These are phyloP conservation scores for Disparrhopalites patrizii DNA, from an alignment of 2,888 invertebrate species.

Conservation along the genomic window DNA sequence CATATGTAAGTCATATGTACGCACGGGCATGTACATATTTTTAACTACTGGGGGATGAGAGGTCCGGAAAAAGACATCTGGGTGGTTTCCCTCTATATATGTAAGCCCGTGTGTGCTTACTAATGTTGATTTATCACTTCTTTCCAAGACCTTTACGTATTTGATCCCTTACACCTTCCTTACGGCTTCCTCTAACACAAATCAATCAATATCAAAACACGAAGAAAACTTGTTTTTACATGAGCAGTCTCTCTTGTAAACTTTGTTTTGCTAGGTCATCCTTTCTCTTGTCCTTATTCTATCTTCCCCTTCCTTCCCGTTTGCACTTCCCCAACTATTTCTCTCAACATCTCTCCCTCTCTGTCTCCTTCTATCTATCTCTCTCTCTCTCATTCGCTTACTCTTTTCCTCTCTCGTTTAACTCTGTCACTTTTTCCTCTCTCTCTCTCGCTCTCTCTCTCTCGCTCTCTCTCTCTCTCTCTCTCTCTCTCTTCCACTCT, in stretches of 20 bases:
- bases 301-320: background rate
- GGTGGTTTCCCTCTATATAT: conserved; percentile 26
- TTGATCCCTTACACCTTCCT: conserved; percentile 33
- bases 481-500: too few species aligned
- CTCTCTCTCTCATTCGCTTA: background rate
- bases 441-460: background rate
- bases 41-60: too few species aligned
- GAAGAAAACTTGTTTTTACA: conserved; percentile 36
- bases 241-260: conserved; percentile 19
- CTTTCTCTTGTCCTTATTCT: background rate
- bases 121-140: conserved; percentile 43
- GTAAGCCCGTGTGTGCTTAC: conserved; percentile 10
- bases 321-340: background rate
- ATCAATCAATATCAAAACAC: conserved; percentile 38
- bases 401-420: too few species aligned
- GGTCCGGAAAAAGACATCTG: conserved; percentile 30
- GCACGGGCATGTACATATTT: too few species aligned
- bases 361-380: background rate
- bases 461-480: too few species aligned
- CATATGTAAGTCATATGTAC: background rate
- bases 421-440: background rate
- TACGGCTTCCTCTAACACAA: conserved; percentile 26
- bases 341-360: background rate
- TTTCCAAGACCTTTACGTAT: conserved; percentile 24
- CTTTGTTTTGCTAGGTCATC: conserved; percentile 4